Conservation (phyloP, 2,113 vertebrate species). For the Vidua macroura region DNA sequence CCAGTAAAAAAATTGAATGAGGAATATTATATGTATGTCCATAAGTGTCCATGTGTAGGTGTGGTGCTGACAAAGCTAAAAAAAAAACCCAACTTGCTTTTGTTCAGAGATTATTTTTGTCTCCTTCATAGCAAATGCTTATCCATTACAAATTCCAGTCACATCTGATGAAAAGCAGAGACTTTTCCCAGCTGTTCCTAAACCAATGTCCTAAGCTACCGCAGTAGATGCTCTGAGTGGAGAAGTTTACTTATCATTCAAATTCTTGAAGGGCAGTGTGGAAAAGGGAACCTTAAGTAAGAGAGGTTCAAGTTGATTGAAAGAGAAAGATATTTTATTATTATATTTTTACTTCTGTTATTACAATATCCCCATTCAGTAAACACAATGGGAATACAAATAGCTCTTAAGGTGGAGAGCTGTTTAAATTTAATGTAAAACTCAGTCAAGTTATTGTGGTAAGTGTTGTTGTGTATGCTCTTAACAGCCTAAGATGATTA, state of each 20-base stretch:
- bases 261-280: accelerated
- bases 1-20: neutral
- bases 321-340: neutral
- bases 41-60: neutral
- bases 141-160: neutral
- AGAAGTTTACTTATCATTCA: neutral
- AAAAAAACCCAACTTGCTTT: accelerated
- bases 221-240: neutral
- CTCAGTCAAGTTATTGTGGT: neutral
- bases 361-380: neutral
- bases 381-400: neutral
- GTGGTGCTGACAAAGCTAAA: neutral
- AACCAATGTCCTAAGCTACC: neutral
- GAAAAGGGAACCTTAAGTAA: neutral
- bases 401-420: neutral
- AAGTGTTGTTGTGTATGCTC: neutral
- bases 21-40: neutral
- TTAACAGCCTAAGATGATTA: neutral
- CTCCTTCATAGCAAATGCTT: neutral
- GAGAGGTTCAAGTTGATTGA: neutral
- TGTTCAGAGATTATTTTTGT: neutral
- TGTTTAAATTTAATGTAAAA: neutral
- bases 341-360: neutral
- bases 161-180: neutral
- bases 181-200: neutral